A percentile compares a stretch with the other conserved stretches of the same genome.
phyloP scores from a whole-genome alignment of 1,140 invertebrate genomes.

The Calephelis virginiensis region DNA sequence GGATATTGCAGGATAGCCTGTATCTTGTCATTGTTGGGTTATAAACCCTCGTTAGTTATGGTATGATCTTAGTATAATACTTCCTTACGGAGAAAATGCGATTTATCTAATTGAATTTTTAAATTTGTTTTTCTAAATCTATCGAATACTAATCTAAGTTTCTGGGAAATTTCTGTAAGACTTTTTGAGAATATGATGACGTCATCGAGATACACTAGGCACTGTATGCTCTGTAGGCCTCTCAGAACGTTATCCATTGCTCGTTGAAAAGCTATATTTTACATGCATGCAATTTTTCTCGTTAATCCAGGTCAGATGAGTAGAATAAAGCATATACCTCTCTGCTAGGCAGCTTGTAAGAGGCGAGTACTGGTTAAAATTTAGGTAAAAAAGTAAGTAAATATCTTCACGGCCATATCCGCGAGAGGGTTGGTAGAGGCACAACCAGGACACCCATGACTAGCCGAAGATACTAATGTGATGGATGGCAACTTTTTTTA shows the following conservation, averaged over 20 bases:
- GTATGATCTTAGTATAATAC: constrained; percentile 38
- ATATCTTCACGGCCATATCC: too few relatives aligned
- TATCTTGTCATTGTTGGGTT: constrained; percentile 46
- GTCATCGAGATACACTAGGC: constrained; percentile 30
- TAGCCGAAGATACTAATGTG: too few relatives aligned
- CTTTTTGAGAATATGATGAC: constrained; percentile 30
- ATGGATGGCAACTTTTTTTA: too few relatives aligned
- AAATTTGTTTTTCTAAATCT: constrained; percentile 47
- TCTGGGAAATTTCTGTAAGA: constrained; percentile 41
- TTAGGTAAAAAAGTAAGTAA: too few relatives aligned
- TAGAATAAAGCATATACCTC: too few relatives aligned
- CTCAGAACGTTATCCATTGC: constrained; percentile 29
- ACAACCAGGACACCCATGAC: too few relatives aligned
- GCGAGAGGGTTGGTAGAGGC: too few relatives aligned
- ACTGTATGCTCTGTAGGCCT: constrained; percentile 23
- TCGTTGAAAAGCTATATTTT: constrained; percentile 30
- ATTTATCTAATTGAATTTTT: constrained; percentile 64
- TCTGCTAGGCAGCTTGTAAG: too few relatives aligned
- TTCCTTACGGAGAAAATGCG: constrained; percentile 39
- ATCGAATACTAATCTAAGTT: constrained; percentile 50
- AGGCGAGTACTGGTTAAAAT: too few relatives aligned
- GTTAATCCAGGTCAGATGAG: too few relatives aligned
- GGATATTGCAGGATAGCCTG: constrained; percentile 36
- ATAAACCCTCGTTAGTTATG: constrained; percentile 39
- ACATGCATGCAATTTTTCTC: too few relatives aligned